Evolutionary conservation across 2,113 vertebrate genomes (phyloP).

Genomic region (Ailurus styani): DNA sequence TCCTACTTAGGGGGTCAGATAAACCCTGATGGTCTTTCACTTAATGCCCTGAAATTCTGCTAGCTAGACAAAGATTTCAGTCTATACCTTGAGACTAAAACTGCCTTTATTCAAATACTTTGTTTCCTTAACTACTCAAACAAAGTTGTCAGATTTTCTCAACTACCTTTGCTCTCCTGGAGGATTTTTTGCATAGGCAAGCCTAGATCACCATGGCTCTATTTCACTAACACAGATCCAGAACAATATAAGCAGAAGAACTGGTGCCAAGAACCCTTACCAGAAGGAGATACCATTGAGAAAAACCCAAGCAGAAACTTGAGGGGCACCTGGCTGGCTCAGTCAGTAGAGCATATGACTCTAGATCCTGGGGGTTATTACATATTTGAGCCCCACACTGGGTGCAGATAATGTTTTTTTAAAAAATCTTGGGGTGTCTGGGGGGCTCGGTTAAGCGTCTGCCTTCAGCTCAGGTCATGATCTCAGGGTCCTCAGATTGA

Average conservation of each 20-base stretch:
- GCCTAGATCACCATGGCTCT: neutral
- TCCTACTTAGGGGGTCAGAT: neutral
- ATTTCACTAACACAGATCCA: neutral
- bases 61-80: neutral
- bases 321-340: neutral
- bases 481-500: too few relatives aligned
- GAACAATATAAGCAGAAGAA: neutral
- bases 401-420: neutral
- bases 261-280: neutral
- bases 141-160: neutral
- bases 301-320: conserved; percentile 3
- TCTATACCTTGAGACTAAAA: conserved; percentile 3
- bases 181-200: neutral
- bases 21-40: neutral
- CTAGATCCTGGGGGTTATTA: neutral
- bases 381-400: neutral
- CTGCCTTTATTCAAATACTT: neutral
- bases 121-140: neutral
- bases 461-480: too few relatives aligned
- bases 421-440: neutral
- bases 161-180: neutral
- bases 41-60: neutral
- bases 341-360: neutral
- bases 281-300: neutral
- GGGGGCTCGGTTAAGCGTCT: too few relatives aligned